A percentile compares a stretch with the other conserved stretches of the same genome.
Evolutionary conservation across 2,113 vertebrate species (phyloP).

Genomic region (Labeo rohita): DNA sequence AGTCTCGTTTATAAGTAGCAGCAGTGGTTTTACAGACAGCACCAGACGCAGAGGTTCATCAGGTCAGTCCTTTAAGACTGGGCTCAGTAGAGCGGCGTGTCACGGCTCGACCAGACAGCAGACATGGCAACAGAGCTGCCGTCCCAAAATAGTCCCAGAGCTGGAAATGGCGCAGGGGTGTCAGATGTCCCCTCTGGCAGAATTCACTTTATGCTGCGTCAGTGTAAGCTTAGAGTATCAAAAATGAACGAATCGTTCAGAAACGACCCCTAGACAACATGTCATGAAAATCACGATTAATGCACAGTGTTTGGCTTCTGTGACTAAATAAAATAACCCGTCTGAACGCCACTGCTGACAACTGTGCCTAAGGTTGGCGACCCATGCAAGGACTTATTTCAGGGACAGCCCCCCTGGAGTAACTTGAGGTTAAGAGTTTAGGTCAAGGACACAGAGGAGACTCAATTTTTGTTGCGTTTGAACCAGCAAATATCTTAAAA

Average conservation of each 20-base stretch:
- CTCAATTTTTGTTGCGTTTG: background rate
- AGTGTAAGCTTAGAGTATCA: slow-evolving; percentile 25
- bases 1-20: background rate
- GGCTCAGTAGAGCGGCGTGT: background rate
- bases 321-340: background rate
- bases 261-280: background rate
- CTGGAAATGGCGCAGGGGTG: slow-evolving; percentile 47
- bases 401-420: background rate
- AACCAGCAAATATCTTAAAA: background rate
- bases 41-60: slow-evolving; percentile 20
- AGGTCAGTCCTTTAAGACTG: slow-evolving; percentile 29
- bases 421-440: background rate
- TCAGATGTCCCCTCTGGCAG: slow-evolving; percentile 38
- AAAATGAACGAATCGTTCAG: background rate
- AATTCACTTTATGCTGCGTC: slow-evolving; percentile 42
- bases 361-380: background rate
- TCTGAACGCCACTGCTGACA: background rate
- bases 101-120: background rate
- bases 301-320: background rate
- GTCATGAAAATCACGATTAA: background rate
- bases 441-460: background rate
- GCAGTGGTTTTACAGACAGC: slow-evolving; percentile 34
- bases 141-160: slow-evolving; percentile 50
- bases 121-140: slow-evolving; percentile 10
- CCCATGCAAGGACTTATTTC: background rate